These are phyloP conservation scores for Archips crataeganus DNA, from an alignment of 2,888 invertebrate genomes.

Conservation along the genomic window DNA sequence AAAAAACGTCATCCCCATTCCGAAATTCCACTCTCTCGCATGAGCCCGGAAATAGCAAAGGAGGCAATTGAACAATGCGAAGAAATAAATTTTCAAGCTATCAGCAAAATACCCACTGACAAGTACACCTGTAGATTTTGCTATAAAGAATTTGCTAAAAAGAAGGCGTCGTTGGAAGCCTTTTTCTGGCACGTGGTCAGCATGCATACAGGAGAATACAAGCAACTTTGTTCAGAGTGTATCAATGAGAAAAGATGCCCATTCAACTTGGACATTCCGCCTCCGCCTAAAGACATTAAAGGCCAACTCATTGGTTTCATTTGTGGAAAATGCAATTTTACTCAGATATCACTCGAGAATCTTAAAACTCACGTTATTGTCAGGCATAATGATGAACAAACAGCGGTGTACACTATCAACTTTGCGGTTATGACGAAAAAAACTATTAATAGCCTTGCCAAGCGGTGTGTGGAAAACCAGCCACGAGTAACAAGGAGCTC, in stretches of 20 bases:
- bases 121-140: slow-evolving; percentile 78
- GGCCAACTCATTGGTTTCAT: slow-evolving; percentile 86
- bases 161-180: slow-evolving; percentile 63
- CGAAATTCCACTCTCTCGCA: slow-evolving; percentile 88
- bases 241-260: slow-evolving; percentile 63
- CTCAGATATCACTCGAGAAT: slow-evolving; percentile 87
- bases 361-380: slow-evolving; percentile 87
- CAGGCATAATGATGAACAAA: slow-evolving; percentile 82
- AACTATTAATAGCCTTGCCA: slow-evolving; percentile 54
- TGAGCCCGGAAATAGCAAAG: slow-evolving; percentile 81
- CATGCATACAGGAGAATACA: slow-evolving; percentile 92
- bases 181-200: slow-evolving; percentile 91
- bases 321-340: slow-evolving; percentile 90
- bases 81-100: slow-evolving; percentile 66
- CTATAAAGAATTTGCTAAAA: slow-evolving; percentile 66
- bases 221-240: slow-evolving; percentile 88
- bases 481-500: slow-evolving; percentile 60
- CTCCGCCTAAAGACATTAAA: slow-evolving; percentile 69
- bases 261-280: slow-evolving; percentile 72
- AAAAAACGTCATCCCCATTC: slow-evolving; percentile 86
- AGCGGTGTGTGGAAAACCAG: slow-evolving; percentile 46
- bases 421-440: slow-evolving; percentile 67
- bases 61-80: slow-evolving; percentile 85
- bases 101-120: slow-evolving; percentile 66
- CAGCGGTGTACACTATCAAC: slow-evolving; percentile 76